Percentiles rank a stretch among this genome's conserved stretches.
Conservation (phyloP, 2,113 vertebrate genomes). For the Brachypodius melanocephalos region DNA sequence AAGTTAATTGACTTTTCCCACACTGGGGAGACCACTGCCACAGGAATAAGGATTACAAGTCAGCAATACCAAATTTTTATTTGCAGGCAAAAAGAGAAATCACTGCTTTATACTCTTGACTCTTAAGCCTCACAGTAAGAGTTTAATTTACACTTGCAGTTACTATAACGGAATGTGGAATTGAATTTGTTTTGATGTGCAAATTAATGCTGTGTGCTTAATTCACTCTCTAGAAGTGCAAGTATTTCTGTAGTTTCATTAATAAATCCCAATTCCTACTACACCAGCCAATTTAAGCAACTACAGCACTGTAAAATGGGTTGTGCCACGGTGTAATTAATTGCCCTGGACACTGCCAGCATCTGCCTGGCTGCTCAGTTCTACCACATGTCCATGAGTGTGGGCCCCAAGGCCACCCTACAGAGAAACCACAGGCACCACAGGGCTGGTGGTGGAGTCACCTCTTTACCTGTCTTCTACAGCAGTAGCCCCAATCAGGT, state of each 20-base stretch:
- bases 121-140: not conserved
- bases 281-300: constrained; percentile 11
- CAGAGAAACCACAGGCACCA: not conserved
- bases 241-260: constrained; percentile 6
- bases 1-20: not conserved
- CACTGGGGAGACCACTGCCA: not conserved
- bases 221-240: not conserved
- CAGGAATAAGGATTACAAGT: not conserved
- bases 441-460: not conserved
- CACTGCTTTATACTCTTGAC: not conserved
- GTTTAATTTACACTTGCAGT: not conserved
- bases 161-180: not conserved
- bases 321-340: not conserved
- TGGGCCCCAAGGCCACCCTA: rapidly evolving
- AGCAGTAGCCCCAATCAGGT: constrained; percentile 93
- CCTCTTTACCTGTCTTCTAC: constrained; percentile 91
- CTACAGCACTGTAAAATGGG: not conserved
- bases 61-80: not conserved
- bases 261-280: constrained; percentile 36
- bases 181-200: constrained; percentile 27
- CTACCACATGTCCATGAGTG: no score
- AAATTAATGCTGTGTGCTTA: not conserved
- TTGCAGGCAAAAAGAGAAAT: not conserved
- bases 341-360: not conserved
- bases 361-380: not conserved